Conservation (phyloP, 1,140 invertebrate species). For the Ditylenchus dipsaci region DNA sequence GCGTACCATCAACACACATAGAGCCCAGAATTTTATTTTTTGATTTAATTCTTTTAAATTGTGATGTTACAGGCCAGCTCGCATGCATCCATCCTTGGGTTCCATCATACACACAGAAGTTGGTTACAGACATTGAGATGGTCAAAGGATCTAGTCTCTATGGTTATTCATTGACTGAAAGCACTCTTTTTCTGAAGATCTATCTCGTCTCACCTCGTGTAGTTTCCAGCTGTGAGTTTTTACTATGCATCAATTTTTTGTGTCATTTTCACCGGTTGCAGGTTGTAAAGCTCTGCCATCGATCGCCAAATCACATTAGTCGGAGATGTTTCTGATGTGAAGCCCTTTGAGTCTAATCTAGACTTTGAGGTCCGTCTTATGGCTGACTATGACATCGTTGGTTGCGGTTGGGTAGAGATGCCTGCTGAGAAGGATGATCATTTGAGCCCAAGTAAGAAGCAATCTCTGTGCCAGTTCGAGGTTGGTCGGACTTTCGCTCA, state of each 20-base stretch:
- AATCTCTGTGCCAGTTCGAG: constrained; percentile 83
- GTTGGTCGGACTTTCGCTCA: constrained; percentile 49
- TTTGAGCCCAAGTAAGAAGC: constrained; percentile 60
- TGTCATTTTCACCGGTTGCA: constrained; percentile 12
- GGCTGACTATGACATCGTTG: constrained; percentile 86
- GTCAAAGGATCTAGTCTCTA: constrained; percentile 47
- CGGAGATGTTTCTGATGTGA: constrained; percentile 58
- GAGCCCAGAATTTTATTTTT: no score
- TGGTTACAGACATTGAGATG: constrained; percentile 45
- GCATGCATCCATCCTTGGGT: constrained; percentile 10
- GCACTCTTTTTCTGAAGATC: constrained; percentile 30
- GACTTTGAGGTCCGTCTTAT: constrained; percentile 98
- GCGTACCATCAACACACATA: no score
- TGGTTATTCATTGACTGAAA: constrained; percentile 24
- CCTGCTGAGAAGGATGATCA: constrained; percentile 71
- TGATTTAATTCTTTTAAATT: neutral
- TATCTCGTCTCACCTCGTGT: constrained; percentile 28
- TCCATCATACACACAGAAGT: constrained; percentile 11
- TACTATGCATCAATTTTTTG: neutral
- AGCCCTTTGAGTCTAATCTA: constrained; percentile 86
- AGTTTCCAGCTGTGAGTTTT: constrained; percentile 28
- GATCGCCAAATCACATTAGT: constrained; percentile 20
- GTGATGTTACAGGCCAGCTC: neutral
- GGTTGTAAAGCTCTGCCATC: constrained; percentile 11
- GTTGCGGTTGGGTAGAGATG: constrained; percentile 95